Percentiles rank a stretch among this genome's conserved stretches.
Conservation (phyloP, 2,113 vertebrate species). For the Capreolus pygargus region DNA sequence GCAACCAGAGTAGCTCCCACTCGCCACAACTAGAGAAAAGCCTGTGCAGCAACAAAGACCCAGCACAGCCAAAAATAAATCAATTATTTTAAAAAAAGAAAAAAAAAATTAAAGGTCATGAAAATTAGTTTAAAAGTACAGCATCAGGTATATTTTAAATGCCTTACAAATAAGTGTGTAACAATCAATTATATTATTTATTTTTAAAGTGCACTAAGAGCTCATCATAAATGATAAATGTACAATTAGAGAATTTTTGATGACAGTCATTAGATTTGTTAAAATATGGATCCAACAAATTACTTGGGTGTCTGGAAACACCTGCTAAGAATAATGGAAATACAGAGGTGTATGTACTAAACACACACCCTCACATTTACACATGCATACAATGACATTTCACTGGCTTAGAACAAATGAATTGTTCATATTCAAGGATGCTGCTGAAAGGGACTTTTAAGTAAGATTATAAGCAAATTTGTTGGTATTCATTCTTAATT, state of each 20-base stretch:
- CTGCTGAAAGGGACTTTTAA: background rate
- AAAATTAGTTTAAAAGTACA: constrained; percentile 4
- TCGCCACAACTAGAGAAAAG: background rate
- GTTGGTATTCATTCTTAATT: background rate
- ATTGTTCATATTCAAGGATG: background rate
- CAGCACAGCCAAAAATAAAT: background rate
- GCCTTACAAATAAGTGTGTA: background rate
- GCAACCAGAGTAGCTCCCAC: background rate
- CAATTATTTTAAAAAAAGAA: background rate
- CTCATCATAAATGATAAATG: background rate
- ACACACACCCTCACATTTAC: background rate
- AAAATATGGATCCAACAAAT: background rate
- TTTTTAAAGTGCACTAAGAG: background rate
- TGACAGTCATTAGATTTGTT: background rate
- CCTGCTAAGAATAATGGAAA: background rate
- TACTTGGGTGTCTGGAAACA: background rate
- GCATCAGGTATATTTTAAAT: background rate
- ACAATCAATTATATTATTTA: background rate
- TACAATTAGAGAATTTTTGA: background rate
- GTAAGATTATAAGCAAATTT: background rate
- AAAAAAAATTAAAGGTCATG: background rate
- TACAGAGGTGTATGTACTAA: background rate
- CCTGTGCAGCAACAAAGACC: background rate
- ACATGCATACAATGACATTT: background rate
- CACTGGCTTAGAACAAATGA: background rate